Evolutionary conservation across 2,113 vertebrate species (phyloP).

Genomic region (Tinamus guttatus): DNA sequence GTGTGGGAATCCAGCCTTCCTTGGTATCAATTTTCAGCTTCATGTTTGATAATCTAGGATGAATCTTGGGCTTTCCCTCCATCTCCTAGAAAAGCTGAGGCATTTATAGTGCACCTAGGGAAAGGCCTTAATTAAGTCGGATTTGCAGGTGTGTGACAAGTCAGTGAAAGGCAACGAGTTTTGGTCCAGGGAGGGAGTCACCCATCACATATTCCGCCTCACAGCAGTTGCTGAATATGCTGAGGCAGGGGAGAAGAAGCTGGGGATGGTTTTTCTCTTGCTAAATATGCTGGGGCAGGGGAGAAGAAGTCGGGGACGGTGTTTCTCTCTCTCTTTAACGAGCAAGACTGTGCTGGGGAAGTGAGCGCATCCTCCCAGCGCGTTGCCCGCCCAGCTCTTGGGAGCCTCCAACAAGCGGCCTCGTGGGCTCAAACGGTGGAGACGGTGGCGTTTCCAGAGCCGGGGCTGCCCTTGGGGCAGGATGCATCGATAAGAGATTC

Average conservation of each 20-base stretch:
- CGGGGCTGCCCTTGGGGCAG: constrained; percentile 18
- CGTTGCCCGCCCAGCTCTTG: background rate
- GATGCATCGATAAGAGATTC: constrained; percentile 36
- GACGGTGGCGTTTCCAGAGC: constrained; percentile 15
- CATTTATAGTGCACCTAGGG: no score
- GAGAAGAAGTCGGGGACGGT: background rate
- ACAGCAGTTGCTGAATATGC: background rate
- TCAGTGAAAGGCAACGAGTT: background rate
- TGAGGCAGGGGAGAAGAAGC: background rate
- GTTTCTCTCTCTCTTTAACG: constrained; percentile 3
- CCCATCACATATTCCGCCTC: background rate
- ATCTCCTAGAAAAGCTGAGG: background rate
- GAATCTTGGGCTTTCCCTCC: background rate
- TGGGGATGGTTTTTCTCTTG: constrained; percentile 2
- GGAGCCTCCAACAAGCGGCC: background rate
- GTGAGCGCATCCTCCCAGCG: background rate
- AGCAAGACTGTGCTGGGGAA: background rate
- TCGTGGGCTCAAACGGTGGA: background rate
- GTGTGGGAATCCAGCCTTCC: constrained; percentile 63
- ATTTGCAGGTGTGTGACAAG: background rate
- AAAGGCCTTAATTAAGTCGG: background rate
- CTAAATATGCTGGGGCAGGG: no score
- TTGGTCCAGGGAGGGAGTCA: background rate
- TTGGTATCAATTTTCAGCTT: background rate
- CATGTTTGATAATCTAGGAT: background rate